Evolutionary conservation across 35 echinoderm and acorn worm genomes (phyloP).

Genomic region (Lytechinus variegatus): DNA sequence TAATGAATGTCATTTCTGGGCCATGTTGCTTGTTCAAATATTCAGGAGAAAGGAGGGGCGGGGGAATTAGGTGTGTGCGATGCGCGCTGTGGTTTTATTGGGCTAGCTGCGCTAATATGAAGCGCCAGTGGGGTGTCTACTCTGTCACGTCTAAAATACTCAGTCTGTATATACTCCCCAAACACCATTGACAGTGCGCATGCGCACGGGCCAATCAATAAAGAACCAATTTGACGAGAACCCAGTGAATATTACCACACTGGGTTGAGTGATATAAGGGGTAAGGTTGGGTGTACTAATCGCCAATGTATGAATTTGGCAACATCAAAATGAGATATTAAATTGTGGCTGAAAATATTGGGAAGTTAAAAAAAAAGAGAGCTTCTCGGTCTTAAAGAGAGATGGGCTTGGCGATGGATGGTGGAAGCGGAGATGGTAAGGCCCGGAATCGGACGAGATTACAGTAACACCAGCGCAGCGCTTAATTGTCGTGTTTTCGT

Average conservation of each 20-base stretch:
- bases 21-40: neutral
- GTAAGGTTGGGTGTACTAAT: conserved; percentile 32
- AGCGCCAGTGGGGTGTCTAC: neutral
- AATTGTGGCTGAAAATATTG: conserved; percentile 3
- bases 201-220: neutral
- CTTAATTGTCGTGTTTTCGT: conserved; percentile 47
- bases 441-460: neutral
- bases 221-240: conserved; percentile 21
- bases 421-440: neutral
- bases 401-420: neutral
- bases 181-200: neutral
- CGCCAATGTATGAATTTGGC: conserved; percentile 28
- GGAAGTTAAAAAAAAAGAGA: conserved; percentile 7
- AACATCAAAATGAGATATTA: conserved; percentile 43
- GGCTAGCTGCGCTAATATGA: neutral
- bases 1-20: neutral
- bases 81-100: neutral
- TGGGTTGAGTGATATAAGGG: neutral
- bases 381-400: neutral
- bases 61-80: neutral
- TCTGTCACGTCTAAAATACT: neutral
- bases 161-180: neutral
- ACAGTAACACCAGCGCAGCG: neutral
- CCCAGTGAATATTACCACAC: conserved; percentile 16
- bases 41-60: neutral